Evolutionary conservation across 2,797 vertebrate genomes (phyloP).

Genomic region (Macropodus opercularis): DNA sequence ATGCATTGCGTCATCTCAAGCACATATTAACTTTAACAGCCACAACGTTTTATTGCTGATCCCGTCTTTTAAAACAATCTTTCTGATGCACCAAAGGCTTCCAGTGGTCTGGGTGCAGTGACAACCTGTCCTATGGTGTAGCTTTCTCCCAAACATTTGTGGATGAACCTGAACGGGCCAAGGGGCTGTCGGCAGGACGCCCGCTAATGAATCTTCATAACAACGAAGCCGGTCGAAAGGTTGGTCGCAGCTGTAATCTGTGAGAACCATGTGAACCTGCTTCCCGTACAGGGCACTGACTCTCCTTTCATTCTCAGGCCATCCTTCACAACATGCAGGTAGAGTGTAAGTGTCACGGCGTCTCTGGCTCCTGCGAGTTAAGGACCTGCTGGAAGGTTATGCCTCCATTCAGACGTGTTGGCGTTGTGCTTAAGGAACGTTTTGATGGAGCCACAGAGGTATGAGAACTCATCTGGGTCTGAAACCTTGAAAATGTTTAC

Average conservation of each 20-base stretch:
- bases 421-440: conserved; percentile 82
- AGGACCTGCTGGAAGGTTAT: conserved; percentile 85
- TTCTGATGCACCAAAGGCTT: no score
- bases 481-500: no score
- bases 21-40: no score
- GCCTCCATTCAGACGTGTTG: conserved; percentile 81
- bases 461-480: conserved; percentile 16
- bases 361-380: conserved; percentile 84
- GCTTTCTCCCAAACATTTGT: conserved; percentile 87
- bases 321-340: conserved; percentile 86
- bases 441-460: conserved; percentile 84
- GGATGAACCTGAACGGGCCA: conserved; percentile 82
- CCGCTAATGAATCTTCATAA: conserved; percentile 85
- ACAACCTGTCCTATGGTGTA: conserved; percentile 83
- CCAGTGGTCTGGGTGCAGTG: conserved; percentile 87
- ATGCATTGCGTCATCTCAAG: no score
- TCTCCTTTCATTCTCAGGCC: conserved; percentile 65
- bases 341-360: conserved; percentile 83
- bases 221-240: conserved; percentile 85
- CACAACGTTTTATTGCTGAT: no score
- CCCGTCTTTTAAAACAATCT: no score
- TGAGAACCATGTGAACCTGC: not conserved
- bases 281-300: not conserved
- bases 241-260: conserved; percentile 19
- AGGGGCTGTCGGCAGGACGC: conserved; percentile 75